Conservation (phyloP, 2,888 invertebrate species). For the Bellardia bayeri region DNA sequence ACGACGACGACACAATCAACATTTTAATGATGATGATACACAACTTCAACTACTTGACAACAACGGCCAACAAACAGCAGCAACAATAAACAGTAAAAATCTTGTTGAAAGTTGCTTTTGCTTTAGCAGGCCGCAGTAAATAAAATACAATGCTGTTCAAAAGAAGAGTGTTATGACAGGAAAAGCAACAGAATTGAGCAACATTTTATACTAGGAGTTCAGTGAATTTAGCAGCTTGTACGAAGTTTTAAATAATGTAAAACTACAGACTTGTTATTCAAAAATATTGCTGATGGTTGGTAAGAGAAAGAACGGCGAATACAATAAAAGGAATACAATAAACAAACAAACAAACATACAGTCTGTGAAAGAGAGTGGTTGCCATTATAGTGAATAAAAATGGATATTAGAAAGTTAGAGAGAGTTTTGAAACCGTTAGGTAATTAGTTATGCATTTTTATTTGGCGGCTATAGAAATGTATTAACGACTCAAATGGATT, state of each 20-base stretch:
- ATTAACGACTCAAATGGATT: too few relatives aligned
- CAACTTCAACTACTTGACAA: constrained; percentile 67
- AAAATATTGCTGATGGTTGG: constrained; percentile 2
- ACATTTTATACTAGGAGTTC: constrained; percentile 68
- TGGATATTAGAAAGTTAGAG: neutral
- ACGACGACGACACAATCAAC: constrained; percentile 26
- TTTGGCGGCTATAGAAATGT: neutral
- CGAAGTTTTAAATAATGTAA: constrained; percentile 43
- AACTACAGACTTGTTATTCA: constrained; percentile 58
- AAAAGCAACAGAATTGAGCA: constrained; percentile 73
- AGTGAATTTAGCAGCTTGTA: constrained; percentile 28
- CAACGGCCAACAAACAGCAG: constrained; percentile 2
- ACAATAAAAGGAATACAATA: neutral
- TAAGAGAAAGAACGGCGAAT: constrained; percentile 24
- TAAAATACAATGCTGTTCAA: neutral
- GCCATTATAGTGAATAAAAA: neutral
- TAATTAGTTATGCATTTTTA: neutral
- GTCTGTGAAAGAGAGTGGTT: neutral
- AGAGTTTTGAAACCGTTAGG: constrained; percentile 30
- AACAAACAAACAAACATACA: neutral
- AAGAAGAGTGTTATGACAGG: constrained; percentile 49
- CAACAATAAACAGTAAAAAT: constrained; percentile 33
- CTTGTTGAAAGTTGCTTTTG: constrained; percentile 43
- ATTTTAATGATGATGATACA: constrained; percentile 56
- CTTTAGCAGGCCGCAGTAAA: neutral